Evolutionary conservation across 2,113 vertebrate species (phyloP).

Genomic region (Grallaria varia): DNA sequence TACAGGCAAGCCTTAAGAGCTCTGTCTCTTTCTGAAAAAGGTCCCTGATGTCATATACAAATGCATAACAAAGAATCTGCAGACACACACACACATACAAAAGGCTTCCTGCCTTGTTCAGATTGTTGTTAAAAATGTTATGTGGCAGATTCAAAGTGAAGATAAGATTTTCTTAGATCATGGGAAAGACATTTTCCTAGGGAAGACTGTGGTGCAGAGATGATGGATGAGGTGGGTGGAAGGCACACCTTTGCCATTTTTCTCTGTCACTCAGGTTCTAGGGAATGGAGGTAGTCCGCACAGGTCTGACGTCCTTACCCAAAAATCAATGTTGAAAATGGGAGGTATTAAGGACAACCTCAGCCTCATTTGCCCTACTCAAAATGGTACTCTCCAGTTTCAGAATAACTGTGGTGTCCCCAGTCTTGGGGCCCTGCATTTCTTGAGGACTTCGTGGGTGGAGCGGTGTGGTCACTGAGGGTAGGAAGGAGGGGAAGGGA

Average conservation of each 20-base stretch:
- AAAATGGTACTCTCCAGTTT: background rate
- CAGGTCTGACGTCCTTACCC: background rate
- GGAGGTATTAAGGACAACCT: background rate
- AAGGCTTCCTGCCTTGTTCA: background rate
- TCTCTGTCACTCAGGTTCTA: background rate
- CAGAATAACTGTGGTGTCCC: background rate
- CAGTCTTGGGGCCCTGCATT: background rate
- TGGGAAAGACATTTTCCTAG: background rate
- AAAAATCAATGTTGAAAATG: background rate
- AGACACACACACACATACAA: accelerated
- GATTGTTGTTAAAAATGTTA: background rate
- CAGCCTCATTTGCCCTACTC: background rate
- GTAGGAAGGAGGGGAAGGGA: background rate
- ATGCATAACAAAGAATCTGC: background rate
- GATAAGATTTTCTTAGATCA: background rate
- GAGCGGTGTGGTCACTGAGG: background rate
- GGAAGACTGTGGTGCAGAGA: background rate
- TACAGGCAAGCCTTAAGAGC: background rate
- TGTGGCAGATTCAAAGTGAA: background rate
- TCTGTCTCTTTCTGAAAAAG: background rate
- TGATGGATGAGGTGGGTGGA: background rate
- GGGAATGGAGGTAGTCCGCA: background rate
- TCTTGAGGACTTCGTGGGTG: background rate
- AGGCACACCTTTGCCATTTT: background rate
- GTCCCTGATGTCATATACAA: background rate